Evolutionary conservation across 2,888 invertebrate species (phyloP).

Genomic region (Drosophila leonis): DNA sequence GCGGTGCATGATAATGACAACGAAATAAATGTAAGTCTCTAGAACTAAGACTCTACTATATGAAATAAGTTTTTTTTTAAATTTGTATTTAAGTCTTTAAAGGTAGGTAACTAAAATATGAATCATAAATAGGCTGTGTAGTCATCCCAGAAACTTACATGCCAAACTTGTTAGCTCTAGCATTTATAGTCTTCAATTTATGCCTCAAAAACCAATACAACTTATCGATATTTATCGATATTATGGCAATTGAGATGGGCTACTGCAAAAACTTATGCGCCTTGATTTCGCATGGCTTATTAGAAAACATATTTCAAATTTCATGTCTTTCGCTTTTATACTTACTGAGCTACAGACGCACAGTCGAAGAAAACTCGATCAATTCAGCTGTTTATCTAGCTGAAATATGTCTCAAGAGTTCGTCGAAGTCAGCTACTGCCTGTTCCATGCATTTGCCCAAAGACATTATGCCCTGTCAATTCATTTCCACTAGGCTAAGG

Average conservation of each 20-base stretch:
- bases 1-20: not conserved
- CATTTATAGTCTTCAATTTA: not conserved
- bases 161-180: not conserved
- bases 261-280: too few species aligned
- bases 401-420: not conserved
- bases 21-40: not conserved
- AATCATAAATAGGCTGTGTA: not conserved
- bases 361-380: not conserved
- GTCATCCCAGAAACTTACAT: not conserved
- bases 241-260: not conserved
- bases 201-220: too few species aligned
- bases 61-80: too few species aligned
- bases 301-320: not conserved
- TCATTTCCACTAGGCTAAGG: not conserved
- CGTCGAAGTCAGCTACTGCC: not conserved
- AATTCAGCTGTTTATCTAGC: not conserved
- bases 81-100: too few species aligned
- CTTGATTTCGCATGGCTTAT: not conserved
- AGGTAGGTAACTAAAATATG: not conserved
- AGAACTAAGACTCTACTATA: not conserved
- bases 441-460: not conserved
- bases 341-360: not conserved
- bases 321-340: too few species aligned
- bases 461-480: not conserved
- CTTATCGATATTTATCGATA: not conserved